These are phyloP conservation scores for Himalopsyche phryganea DNA, from an alignment of 1,140 invertebrate species.

Conservation along the genomic window DNA sequence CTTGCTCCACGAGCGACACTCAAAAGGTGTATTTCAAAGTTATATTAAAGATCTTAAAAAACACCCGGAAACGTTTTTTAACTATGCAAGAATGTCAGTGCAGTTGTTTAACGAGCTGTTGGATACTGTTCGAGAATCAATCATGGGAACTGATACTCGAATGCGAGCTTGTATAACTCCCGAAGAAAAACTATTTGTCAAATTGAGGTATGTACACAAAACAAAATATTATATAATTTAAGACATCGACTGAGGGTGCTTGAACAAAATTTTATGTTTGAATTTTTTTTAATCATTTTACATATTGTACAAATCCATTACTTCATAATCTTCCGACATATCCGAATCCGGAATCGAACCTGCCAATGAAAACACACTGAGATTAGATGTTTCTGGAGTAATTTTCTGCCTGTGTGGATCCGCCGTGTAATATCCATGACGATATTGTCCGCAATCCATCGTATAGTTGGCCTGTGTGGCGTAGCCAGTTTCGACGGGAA, in stretches of 20 bases:
- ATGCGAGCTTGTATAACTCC: constrained; percentile 13
- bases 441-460: constrained; percentile 5
- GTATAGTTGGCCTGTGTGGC: constrained; percentile 12
- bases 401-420: neutral
- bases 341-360: constrained; percentile 6
- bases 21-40: constrained; percentile 16
- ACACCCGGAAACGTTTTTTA: constrained; percentile 10
- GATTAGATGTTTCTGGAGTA: neutral
- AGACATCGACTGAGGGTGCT: too few relatives aligned
- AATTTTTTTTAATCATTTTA: constrained; percentile 2
- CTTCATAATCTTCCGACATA: constrained; percentile 7
- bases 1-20: constrained; percentile 7
- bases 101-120: constrained; percentile 10
- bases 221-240: neutral
- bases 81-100: constrained; percentile 19
- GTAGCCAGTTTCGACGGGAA: constrained; percentile 4
- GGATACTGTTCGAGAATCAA: constrained; percentile 11
- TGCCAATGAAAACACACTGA: constrained; percentile 2
- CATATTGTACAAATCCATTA: constrained; percentile 2
- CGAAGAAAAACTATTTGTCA: constrained; percentile 10
- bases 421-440: neutral
- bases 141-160: constrained; percentile 10
- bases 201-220: constrained; percentile 6
- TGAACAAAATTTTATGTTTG: constrained; percentile 7
- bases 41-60: constrained; percentile 18